Conservation (phyloP, 2,113 vertebrate genomes). For the Scortum barcoo region DNA sequence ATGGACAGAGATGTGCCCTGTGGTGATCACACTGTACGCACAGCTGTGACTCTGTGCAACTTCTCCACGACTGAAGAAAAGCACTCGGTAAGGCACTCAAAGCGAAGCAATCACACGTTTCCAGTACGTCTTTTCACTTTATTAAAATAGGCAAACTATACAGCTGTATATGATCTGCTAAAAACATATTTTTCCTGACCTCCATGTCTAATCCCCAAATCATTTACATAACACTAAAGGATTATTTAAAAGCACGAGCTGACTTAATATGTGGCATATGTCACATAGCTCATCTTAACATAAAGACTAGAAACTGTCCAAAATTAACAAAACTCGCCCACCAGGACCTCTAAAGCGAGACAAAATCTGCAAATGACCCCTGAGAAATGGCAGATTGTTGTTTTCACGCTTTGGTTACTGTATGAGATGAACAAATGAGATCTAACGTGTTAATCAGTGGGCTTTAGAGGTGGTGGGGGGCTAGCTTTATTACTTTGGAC, state of each 20-base stretch:
- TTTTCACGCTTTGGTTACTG: background rate
- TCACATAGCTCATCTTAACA: background rate
- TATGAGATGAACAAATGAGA: background rate
- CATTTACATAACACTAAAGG: background rate
- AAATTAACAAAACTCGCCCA: background rate
- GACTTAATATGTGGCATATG: background rate
- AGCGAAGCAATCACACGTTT: background rate
- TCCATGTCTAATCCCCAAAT: background rate
- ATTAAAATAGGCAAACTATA: background rate
- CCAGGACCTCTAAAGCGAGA: background rate
- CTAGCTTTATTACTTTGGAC: background rate
- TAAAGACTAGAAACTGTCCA: background rate
- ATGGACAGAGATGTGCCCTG: background rate
- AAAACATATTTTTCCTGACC: too few species aligned
- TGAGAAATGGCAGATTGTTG: too few species aligned
- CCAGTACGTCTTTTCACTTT: background rate
- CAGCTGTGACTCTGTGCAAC: constrained; percentile 1
- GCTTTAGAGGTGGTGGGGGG: background rate
- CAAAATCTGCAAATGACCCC: background rate
- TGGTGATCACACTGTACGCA: background rate
- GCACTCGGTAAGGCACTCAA: background rate
- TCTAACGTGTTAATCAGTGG: background rate
- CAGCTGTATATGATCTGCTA: too few species aligned
- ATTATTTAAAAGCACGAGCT: background rate
- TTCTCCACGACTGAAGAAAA: background rate